Conservation (phyloP, 2,113 vertebrate species). For the Loxodonta africana region DNA sequence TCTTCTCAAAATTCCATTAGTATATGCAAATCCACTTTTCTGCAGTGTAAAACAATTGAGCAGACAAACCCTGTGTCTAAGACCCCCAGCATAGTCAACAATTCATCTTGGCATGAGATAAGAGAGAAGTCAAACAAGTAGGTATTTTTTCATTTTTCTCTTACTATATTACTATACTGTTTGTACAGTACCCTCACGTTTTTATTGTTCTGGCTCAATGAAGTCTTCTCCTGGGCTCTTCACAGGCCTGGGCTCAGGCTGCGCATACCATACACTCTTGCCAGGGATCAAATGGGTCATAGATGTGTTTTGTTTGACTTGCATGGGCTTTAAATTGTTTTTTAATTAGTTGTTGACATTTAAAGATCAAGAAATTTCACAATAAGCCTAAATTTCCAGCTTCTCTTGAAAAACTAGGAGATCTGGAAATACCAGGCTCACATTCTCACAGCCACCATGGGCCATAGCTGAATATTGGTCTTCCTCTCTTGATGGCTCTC, state of each 20-base stretch:
- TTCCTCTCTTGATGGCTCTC: neutral
- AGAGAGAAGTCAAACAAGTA: neutral
- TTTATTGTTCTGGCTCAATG: neutral
- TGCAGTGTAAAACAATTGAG: neutral
- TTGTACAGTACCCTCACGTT: neutral
- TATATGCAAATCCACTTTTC: constrained; percentile 7
- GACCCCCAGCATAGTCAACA: neutral
- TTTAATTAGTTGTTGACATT: neutral
- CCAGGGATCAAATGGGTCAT: neutral
- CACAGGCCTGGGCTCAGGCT: neutral
- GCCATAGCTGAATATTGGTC: neutral
- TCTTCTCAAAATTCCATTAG: constrained; percentile 18
- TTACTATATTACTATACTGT: neutral
- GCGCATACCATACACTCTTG: neutral
- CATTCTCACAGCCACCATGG: neutral
- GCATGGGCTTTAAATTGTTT: neutral
- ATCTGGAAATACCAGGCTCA: neutral
- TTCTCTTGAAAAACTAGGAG: neutral
- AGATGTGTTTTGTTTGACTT: neutral
- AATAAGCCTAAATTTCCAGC: neutral
- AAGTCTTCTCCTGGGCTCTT: neutral
- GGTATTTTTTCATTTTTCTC: neutral
- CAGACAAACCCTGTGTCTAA: neutral
- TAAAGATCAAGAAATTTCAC: neutral
- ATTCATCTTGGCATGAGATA: neutral